Conservation (phyloP, 2,888 invertebrate genomes). For the Prionchulus punctatus region DNA sequence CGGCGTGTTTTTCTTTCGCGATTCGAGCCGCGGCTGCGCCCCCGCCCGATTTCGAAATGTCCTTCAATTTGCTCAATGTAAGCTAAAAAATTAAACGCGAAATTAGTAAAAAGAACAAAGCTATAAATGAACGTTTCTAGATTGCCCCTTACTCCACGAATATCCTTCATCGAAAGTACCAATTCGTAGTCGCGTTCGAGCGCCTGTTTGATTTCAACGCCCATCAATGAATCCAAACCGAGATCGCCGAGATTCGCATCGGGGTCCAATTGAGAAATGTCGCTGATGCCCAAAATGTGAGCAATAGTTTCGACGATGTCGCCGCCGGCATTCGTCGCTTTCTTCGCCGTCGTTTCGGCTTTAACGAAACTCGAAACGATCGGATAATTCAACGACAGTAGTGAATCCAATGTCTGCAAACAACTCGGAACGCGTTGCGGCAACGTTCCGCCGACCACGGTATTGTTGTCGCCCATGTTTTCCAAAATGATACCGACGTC, state of each 20-base stretch:
- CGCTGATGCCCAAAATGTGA: conserved; percentile 54
- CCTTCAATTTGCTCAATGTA: conserved; percentile 56
- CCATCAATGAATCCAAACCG: conserved; percentile 96
- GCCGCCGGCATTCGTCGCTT: not conserved
- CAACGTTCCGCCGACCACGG: conserved; percentile 80
- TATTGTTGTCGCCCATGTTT: conserved; percentile 67
- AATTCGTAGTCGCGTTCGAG: conserved; percentile 55
- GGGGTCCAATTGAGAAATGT: conserved; percentile 57
- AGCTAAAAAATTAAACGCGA: conserved; percentile 36
- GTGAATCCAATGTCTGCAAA: conserved; percentile 64
- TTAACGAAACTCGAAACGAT: not conserved
- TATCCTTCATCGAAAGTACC: conserved; percentile 73
- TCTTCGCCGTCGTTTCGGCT: not conserved
- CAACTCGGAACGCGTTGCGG: conserved; percentile 92
- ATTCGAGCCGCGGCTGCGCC: not conserved
- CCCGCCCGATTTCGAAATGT: conserved; percentile 34
- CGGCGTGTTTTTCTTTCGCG: conserved; percentile 15
- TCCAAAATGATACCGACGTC: conserved; percentile 74
- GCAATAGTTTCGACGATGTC: conserved; percentile 22
- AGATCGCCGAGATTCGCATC: conserved; percentile 70
- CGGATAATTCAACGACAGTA: conserved; percentile 54
- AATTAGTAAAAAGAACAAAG: not conserved
- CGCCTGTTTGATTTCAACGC: conserved; percentile 75
- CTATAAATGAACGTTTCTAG: not conserved
- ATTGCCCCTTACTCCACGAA: conserved; percentile 43